Evolutionary conservation across 2,797 vertebrate species (phyloP).

Genomic region (Tangara arthus): DNA sequence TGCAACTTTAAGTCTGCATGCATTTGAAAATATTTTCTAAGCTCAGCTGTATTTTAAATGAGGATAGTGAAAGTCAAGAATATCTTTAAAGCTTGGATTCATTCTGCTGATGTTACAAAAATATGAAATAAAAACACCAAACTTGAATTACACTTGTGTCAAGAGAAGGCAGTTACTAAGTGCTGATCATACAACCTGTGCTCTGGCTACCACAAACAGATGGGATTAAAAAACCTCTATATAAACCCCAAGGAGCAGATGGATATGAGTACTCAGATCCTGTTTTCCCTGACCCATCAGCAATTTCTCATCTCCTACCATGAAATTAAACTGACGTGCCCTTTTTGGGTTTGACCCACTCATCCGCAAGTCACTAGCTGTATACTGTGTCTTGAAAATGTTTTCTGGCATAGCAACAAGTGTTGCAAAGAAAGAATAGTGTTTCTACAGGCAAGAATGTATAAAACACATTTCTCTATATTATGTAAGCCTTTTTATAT

Average conservation of each 20-base stretch:
- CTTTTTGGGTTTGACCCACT: not conserved
- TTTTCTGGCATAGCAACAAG: not conserved
- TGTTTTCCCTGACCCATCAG: not conserved
- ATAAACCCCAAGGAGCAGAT: not conserved
- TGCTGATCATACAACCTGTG: slow-evolving; percentile 25
- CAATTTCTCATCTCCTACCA: slow-evolving; percentile 6
- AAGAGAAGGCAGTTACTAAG: not conserved
- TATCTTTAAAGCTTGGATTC: slow-evolving; percentile 16
- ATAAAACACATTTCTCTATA: not conserved
- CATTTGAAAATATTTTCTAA: not conserved
- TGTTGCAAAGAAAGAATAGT: not conserved
- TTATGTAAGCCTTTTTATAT: not conserved
- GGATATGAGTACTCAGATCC: not conserved
- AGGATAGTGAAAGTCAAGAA: not conserved
- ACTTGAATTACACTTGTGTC: slow-evolving; percentile 14
- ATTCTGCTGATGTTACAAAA: slow-evolving; percentile 19
- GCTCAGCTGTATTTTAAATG: not conserved
- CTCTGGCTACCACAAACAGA: not conserved
- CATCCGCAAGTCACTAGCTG: not conserved
- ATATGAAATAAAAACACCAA: not conserved
- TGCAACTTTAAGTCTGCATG: not conserved
- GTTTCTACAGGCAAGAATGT: not conserved
- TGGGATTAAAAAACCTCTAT: not conserved
- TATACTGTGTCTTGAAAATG: not conserved
- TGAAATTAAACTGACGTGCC: slow-evolving; percentile 31